Conservation (phyloP, 2,797 vertebrate genomes). For the Coreius guichenoti region DNA sequence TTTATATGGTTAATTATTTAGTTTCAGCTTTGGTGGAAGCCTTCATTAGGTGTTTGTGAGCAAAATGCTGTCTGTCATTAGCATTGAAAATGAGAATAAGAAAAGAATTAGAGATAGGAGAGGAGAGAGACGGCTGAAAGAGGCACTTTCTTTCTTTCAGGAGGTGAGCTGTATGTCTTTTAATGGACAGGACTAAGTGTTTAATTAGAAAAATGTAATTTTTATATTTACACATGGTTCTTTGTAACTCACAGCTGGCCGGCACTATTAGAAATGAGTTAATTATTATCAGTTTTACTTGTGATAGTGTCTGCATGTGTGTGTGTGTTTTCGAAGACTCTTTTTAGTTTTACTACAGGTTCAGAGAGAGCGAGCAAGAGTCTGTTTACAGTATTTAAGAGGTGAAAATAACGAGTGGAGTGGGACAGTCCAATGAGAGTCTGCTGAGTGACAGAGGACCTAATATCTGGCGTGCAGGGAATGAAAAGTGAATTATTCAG, state of each 20-base stretch:
- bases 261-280: conserved; percentile 51
- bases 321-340: conserved; percentile 72
- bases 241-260: conserved; percentile 71
- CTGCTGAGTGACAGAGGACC: conserved; percentile 68
- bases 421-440: conserved; percentile 44
- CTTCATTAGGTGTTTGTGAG: conserved; percentile 45
- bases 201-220: conserved; percentile 69
- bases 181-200: conserved; percentile 59
- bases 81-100: conserved; percentile 23
- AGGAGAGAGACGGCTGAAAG: conserved; percentile 2
- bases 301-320: conserved; percentile 31
- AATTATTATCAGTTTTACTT: not conserved
- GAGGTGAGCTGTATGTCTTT: conserved; percentile 22
- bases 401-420: conserved; percentile 74
- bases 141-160: conserved; percentile 39
- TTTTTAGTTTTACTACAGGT: conserved; percentile 37
- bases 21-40: conserved; percentile 20
- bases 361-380: conserved; percentile 70
- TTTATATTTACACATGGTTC: conserved; percentile 58
- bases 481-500: conserved; percentile 84
- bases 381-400: conserved; percentile 68
- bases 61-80: conserved; percentile 46
- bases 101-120: not conserved
- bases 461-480: conserved; percentile 72
- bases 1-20: conserved; percentile 23